Base-by-base conservation (phyloP, 1,140 invertebrate genomes). In the Drosophila dunni region DNA sequence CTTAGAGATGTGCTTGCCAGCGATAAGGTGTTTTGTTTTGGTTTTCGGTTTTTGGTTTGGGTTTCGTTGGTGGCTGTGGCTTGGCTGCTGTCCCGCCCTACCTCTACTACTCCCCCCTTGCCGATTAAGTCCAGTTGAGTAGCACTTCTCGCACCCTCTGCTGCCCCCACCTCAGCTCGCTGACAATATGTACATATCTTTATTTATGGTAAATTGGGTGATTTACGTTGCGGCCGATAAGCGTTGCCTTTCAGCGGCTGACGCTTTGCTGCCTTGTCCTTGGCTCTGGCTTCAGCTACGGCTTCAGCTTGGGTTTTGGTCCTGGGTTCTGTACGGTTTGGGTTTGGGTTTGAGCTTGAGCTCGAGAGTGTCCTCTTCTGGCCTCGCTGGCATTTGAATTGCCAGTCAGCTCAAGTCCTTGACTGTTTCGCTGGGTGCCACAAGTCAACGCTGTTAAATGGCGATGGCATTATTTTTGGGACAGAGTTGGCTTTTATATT, bases 161-260 rank as follows among this genome's bases (percentile, higher is more conserved):
- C 38, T 4, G n/a, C 8, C 36, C 36, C 36, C 53, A 42, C 29
- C 11, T 46, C 17, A 33, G 38, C 42, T 68, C 76, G 53, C 84
- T 86, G 83, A 86, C 83, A 86, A 88, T 88, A 89, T 89, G 84
- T 88, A 84, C 84, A 79, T 88, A 90, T 88, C 88, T 88, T 90
- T 90, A 91, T 88, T 88, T 86, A 81, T 90, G 77, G 71, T 88
- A 88, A 91, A 91, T 88, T 88, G 88, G 88, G 88, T 91, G 88
- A 91, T 91, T 91, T 91, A 91, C 88, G 88, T 84, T 77, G 88
- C 64, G 80, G 80, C 82, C 77, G 88, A 91, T 91, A 91, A 91
- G 88, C 80, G 81, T 79, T 79, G 88, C 85, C 84, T 90, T 86
- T 89, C 85, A 89, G 81, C 84, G 79, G 62, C 70, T 70, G 62